Percentiles rank a stretch among this genome's conserved stretches.
These are phyloP conservation scores for Seira ritae DNA, from an alignment of 2,888 invertebrate species.

Conservation along the genomic window DNA sequence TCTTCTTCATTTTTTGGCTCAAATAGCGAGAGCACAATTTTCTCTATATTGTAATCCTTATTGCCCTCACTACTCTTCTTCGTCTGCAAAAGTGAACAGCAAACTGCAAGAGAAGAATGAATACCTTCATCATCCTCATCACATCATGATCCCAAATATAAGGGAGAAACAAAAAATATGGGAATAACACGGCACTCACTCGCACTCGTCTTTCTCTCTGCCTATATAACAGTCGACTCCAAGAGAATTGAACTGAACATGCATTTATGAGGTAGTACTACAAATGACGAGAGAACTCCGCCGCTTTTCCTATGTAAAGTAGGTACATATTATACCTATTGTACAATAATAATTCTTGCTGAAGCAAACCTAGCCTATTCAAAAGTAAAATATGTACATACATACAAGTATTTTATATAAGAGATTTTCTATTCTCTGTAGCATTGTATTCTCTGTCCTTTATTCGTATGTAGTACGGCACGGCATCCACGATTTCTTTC, in stretches of 20 bases:
- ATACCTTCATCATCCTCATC: constrained; percentile 18
- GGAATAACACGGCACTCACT: constrained; percentile 17
- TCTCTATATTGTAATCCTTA: background rate
- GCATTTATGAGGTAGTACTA: background rate
- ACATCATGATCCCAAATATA: background rate
- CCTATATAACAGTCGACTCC: background rate
- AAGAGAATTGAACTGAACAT: constrained; percentile 23
- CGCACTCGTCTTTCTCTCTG: background rate
- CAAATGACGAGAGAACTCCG: background rate
- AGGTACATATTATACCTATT: background rate
- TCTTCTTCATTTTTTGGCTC: background rate
- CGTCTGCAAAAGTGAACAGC: constrained; percentile 41
- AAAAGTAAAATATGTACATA: background rate
- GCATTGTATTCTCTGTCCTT: background rate
- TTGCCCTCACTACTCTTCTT: background rate
- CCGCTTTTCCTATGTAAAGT: too few relatives aligned
- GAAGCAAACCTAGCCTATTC: background rate
- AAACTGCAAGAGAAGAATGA: constrained; percentile 42
- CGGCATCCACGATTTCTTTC: background rate
- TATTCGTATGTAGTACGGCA: background rate
- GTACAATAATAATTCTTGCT: background rate
- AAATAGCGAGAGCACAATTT: too few relatives aligned
- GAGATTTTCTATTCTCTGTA: constrained; percentile 10
- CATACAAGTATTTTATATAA: constrained; percentile 30
- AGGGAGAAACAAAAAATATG: background rate